Base-by-base conservation (phyloP, 2,113 vertebrate species). In the Semnornis frantzii region DNA sequence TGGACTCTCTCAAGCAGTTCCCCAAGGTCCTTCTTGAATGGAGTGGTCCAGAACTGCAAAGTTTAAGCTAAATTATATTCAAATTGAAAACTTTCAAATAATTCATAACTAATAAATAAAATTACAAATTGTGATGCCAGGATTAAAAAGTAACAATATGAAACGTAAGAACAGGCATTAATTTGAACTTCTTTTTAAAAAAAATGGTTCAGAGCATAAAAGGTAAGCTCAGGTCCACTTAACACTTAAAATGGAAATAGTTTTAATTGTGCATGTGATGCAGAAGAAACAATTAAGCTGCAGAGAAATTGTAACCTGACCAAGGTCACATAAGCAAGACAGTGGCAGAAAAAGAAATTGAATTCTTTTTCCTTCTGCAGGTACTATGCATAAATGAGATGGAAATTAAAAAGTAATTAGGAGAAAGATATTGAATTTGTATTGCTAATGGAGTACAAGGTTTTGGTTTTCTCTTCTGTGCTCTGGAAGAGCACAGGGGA, bases 331-430 rank as follows among this genome's bases (percentile, higher is more conserved):
- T 69, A 93, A 48, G 33, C 48, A 90, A 88, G 76, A 63, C 80
- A 89, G 70, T 6, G 4, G 58, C 33, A 92, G 83, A 92, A 95
- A 88, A 88, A 90, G 21, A 37, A 85, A 74, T 9, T 79, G 57
- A 88, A 77, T 2, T 70, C 18, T 52, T 79, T 70, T 85, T 75
- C 42, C 8, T 91, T 88, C 50, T 92, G 33, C 44, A 81, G 33
- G 14, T 78, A 34, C 58, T 84, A 57, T 48, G 68, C 15, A 75
- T 84, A 94, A 66, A 94, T 65, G 55, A 88, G 77, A 89, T 79
- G 58, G 73, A 92, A 77, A 92, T 94, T 88, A 92, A 92, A 83
- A 88, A 75, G 28, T 71, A 88, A 90, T 96, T 90, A 94, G 55
- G n/a, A 74, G 7, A 90, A 90, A 92, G 75, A 78, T 58, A 93